phyloP scores from a whole-genome alignment of 1,140 invertebrate genomes.

The Rhyacophila brunnea region DNA sequence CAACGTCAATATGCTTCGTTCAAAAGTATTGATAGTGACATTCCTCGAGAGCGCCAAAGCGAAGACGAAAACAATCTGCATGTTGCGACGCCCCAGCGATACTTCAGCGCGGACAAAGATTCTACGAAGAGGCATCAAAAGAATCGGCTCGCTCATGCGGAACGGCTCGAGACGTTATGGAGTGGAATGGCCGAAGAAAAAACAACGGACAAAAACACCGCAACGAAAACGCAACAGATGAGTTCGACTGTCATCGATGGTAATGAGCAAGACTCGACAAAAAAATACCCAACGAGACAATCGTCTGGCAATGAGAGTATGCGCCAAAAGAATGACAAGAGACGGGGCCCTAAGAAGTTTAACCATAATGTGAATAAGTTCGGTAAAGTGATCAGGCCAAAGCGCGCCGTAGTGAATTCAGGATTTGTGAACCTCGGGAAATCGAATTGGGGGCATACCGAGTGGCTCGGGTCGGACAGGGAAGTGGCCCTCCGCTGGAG shows the following conservation, averaged over 20 bases:
- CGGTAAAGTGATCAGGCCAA: slow-evolving; percentile 7
- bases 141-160: not conserved
- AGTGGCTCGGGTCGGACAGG: slow-evolving; percentile 18
- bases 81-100: too few species aligned
- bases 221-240: too few species aligned
- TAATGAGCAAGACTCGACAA: not conserved
- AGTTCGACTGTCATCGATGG: not conserved
- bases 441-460: slow-evolving; percentile 18
- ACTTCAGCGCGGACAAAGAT: not conserved
- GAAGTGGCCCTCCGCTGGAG: slow-evolving; percentile 28
- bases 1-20: too few species aligned
- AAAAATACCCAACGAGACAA: too few species aligned
- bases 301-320: too few species aligned
- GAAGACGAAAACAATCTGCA: too few species aligned
- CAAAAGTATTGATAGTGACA: too few species aligned
- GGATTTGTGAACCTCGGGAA: slow-evolving; percentile 4
- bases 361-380: not conserved
- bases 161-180: not conserved
- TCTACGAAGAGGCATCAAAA: not conserved
- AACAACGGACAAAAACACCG: too few species aligned
- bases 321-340: too few species aligned
- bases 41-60: too few species aligned
- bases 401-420: slow-evolving; percentile 13
- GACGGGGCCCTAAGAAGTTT: not conserved
- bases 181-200: too few species aligned